phyloP scores from a whole-genome alignment of 2,797 vertebrate species.

The Syngnathus rostellatus region DNA sequence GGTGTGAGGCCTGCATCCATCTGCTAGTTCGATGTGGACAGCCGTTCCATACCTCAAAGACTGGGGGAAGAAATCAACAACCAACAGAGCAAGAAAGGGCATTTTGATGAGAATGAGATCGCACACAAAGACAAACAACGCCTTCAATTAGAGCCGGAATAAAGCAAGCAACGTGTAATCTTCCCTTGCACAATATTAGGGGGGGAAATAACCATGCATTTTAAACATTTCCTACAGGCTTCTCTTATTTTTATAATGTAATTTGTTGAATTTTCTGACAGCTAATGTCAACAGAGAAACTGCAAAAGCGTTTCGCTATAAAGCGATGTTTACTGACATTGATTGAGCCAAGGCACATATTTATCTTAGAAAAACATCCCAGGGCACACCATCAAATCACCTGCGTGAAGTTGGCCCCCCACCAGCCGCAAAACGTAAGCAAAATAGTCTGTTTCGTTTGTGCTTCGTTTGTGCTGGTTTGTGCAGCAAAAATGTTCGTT shows the following conservation, averaged over 20 bases:
- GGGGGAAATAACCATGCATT: slow-evolving; percentile 14
- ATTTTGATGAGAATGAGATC: slow-evolving; percentile 44
- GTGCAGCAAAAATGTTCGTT: no score
- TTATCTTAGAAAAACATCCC: not conserved
- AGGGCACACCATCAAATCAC: not conserved
- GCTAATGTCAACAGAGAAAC: slow-evolving; percentile 8
- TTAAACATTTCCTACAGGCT: slow-evolving; percentile 31
- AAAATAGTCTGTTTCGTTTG: no score
- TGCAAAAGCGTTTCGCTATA: not conserved
- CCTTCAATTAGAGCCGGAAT: slow-evolving; percentile 47
- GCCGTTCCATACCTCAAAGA: slow-evolving; percentile 51
- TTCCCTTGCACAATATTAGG: slow-evolving; percentile 28
- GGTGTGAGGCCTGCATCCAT: slow-evolving; percentile 52
- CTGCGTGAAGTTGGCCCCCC: no score
- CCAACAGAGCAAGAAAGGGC: slow-evolving; percentile 18
- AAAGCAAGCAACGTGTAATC: slow-evolving; percentile 32
- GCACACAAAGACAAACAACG: slow-evolving; percentile 56
- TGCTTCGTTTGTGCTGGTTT: no score
- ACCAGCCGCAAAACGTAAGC: no score
- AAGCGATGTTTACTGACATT: not conserved
- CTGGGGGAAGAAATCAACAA: slow-evolving; percentile 22
- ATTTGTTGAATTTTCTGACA: slow-evolving; percentile 12
- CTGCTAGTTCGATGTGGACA: slow-evolving; percentile 44
- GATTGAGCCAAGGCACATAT: not conserved
- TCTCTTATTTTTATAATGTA: slow-evolving; percentile 9